These are phyloP conservation scores for Champsocephalus esox DNA, from an alignment of 2,797 vertebrate species.

Conservation along the genomic window DNA sequence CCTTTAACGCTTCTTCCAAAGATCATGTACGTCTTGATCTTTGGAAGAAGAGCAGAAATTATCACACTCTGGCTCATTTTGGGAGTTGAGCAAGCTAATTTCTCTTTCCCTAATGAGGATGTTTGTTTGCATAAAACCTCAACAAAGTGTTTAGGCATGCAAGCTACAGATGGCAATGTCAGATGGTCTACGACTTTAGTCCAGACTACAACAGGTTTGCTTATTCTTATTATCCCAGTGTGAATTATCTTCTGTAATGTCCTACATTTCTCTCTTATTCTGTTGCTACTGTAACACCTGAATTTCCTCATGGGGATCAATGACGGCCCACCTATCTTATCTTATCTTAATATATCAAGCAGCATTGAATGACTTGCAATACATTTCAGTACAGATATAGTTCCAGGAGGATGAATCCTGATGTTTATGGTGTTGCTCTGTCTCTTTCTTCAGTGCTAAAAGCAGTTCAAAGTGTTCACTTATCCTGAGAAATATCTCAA, in stretches of 20 bases:
- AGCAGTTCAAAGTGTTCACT: too few relatives aligned
- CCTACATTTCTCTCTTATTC: too few relatives aligned
- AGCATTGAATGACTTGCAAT: neutral
- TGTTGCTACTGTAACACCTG: too few relatives aligned
- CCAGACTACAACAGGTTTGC: neutral
- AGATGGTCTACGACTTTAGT: neutral
- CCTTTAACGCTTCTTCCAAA: conserved; percentile 28
- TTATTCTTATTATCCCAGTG: too few relatives aligned
- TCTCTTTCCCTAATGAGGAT: conserved; percentile 4
- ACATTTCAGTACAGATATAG: neutral
- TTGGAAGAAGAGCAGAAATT: conserved; percentile 38
- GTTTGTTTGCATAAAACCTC: neutral
- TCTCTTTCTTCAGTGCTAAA: neutral
- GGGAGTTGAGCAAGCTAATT: conserved; percentile 11
- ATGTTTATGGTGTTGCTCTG: neutral
- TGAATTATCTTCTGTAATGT: too few relatives aligned
- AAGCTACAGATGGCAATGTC: neutral
- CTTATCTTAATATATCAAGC: neutral
- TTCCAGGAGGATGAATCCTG: neutral
- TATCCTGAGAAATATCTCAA: neutral
- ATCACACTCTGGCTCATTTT: conserved; percentile 9
- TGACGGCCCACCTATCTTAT: too few relatives aligned
- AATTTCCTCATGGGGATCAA: too few relatives aligned
- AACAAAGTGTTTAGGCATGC: neutral
- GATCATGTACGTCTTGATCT: neutral